Evolutionary conservation across 2,113 vertebrate genomes (phyloP).

Genomic region (Hyaena hyaena): DNA sequence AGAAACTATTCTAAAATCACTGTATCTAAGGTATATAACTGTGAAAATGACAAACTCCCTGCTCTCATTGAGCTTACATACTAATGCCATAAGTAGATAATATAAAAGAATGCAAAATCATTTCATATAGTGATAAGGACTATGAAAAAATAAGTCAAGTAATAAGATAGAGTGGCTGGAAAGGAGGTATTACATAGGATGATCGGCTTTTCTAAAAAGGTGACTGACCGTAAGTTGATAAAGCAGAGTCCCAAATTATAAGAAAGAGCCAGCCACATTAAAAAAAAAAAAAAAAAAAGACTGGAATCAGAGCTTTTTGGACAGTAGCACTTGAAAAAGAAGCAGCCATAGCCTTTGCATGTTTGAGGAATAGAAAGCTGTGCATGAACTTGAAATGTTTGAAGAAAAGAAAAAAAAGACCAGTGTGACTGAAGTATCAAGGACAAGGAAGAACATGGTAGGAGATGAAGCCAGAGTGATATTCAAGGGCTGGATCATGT

Average conservation of each 20-base stretch:
- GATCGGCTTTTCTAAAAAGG: conserved; percentile 11
- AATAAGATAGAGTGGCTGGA: background rate
- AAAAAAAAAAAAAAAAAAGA: background rate
- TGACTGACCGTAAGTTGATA: background rate
- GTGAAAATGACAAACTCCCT: background rate
- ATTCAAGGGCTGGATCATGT: background rate
- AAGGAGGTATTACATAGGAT: background rate
- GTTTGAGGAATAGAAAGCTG: conserved; percentile 9
- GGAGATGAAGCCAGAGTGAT: background rate
- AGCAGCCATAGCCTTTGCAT: background rate
- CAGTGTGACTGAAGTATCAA: background rate
- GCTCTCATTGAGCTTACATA: background rate
- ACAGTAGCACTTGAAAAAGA: conserved; percentile 8
- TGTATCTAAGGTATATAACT: background rate
- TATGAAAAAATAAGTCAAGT: background rate
- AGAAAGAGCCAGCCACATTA: background rate
- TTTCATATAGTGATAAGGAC: conserved; percentile 4
- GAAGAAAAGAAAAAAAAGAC: background rate
- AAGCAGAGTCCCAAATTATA: conserved; percentile 29
- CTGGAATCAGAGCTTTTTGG: background rate
- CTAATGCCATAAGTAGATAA: conserved; percentile 25
- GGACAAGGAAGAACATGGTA: conserved; percentile 27
- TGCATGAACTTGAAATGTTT: conserved; percentile 1
- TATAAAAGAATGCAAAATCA: conserved; percentile 9
- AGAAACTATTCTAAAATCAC: conserved; percentile 5